These are phyloP conservation scores for Ammospiza nelsoni DNA, from an alignment of 2,113 vertebrate species.

Conservation along the genomic window DNA sequence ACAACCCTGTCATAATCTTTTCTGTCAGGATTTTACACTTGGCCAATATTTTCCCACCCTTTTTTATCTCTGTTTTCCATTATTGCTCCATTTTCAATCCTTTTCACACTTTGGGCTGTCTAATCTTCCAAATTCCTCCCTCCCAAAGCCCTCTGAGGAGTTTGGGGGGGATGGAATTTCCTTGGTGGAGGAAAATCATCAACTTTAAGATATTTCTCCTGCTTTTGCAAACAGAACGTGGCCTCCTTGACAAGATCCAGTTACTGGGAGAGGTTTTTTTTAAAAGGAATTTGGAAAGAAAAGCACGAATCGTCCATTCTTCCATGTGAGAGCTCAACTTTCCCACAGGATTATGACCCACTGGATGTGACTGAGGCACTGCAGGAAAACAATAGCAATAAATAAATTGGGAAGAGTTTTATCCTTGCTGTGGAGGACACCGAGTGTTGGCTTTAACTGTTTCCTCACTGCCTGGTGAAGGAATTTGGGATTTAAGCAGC, in stretches of 20 bases:
- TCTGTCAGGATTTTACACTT: background rate
- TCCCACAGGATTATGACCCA: background rate
- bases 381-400: slow-evolving; percentile 6
- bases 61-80: background rate
- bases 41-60: background rate
- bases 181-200: background rate
- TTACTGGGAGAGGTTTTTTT: background rate
- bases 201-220: background rate
- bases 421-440: background rate
- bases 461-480: background rate
- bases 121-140: background rate
- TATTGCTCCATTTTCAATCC: background rate
- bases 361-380: background rate
- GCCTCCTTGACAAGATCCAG: background rate
- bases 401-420: background rate
- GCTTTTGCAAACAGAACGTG: background rate
- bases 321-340: background rate
- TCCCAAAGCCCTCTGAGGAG: background rate
- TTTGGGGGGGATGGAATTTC: background rate
- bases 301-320: background rate
- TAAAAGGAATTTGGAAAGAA: background rate
- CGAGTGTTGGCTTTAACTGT: background rate
- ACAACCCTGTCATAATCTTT: background rate
- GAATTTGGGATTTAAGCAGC: background rate
- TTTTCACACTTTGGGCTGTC: background rate